Base-by-base conservation (phyloP, 2,797 vertebrate genomes). In the Rhinella marina region DNA sequence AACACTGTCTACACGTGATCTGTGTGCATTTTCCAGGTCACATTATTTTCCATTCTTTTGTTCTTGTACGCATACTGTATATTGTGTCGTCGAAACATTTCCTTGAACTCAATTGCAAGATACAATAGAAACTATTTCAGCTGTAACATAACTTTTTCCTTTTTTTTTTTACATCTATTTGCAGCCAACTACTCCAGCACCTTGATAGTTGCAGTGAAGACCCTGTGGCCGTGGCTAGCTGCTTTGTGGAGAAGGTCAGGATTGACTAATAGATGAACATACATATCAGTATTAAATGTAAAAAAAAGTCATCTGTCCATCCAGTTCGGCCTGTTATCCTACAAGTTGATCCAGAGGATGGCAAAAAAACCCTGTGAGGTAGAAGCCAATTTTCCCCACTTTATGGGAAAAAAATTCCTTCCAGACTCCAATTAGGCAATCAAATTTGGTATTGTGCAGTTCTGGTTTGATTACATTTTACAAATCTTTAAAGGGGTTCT, bases 171-270 rank as follows among this genome's bases (percentile, higher is more conserved):
- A 50, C 76, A 2, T 25, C 54, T 89, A 62, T 88, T 4, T 90
- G 50, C 91, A 99, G 98, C 92, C 97, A 97, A 84, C 94, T 99
- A 14, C 93, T 99, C 88, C 97, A 98, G 92, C 96, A 96, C 81
- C 92, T 99, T 90, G 97, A 99, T 92, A 96, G 96, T 94, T 99
- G 98, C 10, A 95, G 97, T 87, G 96, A 91, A 14, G 95, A 99
- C 91, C 97, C 98, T 0, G 98, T 98, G 92, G 97, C 97, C 0
- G 96, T 99, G 23, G 98, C 98, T 1, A 93, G 92, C 78, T 99
- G 98, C 92, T 99, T 99, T 12, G 98, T 99, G 80, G 95, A 97
- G 90, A 97, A 97, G 95, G 98, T 99, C 91, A 61, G 86, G 3
- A 72, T 41, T 70, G 50, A n/a, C 17, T 21, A 4, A 19, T 6